phyloP scores from a whole-genome alignment of 2,113 vertebrate genomes.

The Platichthys flesus region DNA sequence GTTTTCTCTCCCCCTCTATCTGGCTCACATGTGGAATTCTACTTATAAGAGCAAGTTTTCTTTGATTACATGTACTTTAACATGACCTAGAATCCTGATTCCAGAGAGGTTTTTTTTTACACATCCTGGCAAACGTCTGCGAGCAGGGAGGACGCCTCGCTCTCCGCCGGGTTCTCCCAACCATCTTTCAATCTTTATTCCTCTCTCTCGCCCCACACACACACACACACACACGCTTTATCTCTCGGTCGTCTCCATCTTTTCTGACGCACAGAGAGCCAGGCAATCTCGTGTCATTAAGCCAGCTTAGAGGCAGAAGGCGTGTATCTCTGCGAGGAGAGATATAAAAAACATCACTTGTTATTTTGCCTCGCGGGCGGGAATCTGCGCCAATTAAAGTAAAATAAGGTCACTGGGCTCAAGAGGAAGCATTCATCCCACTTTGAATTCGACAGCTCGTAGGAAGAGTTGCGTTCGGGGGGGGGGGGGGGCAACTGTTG shows the following conservation, averaged over 20 bases:
- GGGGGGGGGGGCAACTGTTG: conserved; percentile 21
- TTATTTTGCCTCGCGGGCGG: conserved; percentile 33
- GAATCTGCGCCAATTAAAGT: conserved; percentile 49
- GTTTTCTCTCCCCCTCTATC: conserved; percentile 41
- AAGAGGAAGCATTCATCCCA: conserved; percentile 39
- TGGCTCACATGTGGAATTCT: conserved; percentile 40
- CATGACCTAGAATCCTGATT: conserved; percentile 22
- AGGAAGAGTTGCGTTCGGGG: conserved; percentile 31
- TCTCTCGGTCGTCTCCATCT: conserved; percentile 3
- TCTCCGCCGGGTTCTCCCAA: neutral
- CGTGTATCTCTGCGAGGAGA: neutral
- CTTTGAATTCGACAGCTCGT: conserved; percentile 39
- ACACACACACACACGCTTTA: neutral
- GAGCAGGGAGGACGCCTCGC: conserved; percentile 8
- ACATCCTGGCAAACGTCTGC: conserved; percentile 19
- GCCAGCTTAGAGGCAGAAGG: conserved; percentile 46
- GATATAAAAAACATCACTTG: conserved; percentile 8
- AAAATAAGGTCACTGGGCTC: conserved; percentile 62
- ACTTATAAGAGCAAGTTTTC: conserved; percentile 75
- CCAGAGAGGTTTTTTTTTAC: conserved; percentile 13
- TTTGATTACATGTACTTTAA: conserved; percentile 68
- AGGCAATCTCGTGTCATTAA: conserved; percentile 49
- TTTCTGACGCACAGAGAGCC: conserved; percentile 1
- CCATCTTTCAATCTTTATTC: neutral
- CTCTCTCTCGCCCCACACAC: conserved; percentile 7